Evolutionary conservation across 2,888 invertebrate species (phyloP), one percentile per base, ranked within the genome.

Genomic region (Poecilobothrus nobilitatus): DNA sequence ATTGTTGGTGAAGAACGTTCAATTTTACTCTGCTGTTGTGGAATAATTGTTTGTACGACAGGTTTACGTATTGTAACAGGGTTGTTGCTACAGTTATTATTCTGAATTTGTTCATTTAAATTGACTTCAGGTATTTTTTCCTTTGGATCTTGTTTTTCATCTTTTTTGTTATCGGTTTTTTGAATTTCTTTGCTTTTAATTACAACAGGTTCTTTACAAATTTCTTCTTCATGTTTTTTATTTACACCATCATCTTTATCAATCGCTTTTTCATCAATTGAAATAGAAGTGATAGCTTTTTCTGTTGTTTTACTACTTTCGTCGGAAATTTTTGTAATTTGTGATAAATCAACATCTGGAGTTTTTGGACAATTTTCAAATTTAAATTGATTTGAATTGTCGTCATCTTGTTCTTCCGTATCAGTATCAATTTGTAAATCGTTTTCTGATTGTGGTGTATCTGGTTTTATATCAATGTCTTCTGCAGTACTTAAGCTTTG

Each of bases 351-450:
- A 66, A 84, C 81, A 72, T 84, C 84, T 6, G 83, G 82, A 21
- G 83, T 82, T 72, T 80, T 81, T 1, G 82, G 80, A 65, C 78
- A 77, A 72, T 84, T 84, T 67, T 84, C 82, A 65, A 83, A 78
- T 70, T 18, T 27, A 6, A 68, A 21, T 41, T 78, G 76, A 63
- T 81, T 80, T 33, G 78, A 76, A 0, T 76, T 80, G 72, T 85
- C 84, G 34, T 89, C 89, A 67, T 88, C 87, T 44, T 84, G 83
- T 76, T 93, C 92, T 77, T 93, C 93, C 10, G 91, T 91, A 75
- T 93, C 93, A 0, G 92, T 92, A 78, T 93, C 93, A 70, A 94
- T 93, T 79, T 92, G 89, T 27, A 92, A 82, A 76, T 92, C 92
- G 76, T 88, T 88, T 76, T 92, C 93, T 65, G 93, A 92, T 74